Percentiles rank a stretch among this genome's conserved stretches.
Evolutionary conservation across 2,888 invertebrate species (phyloP).

Genomic region (Oscheius myriophilus): DNA sequence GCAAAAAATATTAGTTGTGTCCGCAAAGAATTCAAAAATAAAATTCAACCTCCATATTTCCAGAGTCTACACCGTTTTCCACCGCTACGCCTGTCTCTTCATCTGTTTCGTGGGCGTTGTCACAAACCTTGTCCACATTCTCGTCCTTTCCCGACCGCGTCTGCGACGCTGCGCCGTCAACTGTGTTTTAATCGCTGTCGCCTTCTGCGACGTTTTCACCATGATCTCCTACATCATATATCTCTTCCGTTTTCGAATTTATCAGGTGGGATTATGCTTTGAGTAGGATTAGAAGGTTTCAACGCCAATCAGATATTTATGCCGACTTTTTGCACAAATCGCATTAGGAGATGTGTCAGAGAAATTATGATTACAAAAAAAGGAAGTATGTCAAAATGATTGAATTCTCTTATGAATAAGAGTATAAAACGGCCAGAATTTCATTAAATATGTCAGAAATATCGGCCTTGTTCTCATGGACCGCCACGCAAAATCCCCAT

Average conservation of each 20-base stretch:
- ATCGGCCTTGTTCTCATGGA: too few species aligned
- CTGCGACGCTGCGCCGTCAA: slow-evolving; percentile 58
- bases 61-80: slow-evolving; percentile 59
- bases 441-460: too few species aligned
- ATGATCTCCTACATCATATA: slow-evolving; percentile 59
- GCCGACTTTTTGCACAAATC: not conserved
- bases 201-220: slow-evolving; percentile 60
- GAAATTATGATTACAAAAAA: too few species aligned
- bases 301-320: not conserved
- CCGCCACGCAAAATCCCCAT: too few species aligned
- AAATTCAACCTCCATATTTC: slow-evolving; percentile 20
- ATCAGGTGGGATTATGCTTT: slow-evolving; percentile 43
- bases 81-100: slow-evolving; percentile 56
- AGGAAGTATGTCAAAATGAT: too few species aligned
- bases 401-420: too few species aligned
- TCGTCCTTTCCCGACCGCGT: slow-evolving; percentile 50
- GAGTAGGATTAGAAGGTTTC: not conserved
- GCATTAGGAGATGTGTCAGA: too few species aligned
- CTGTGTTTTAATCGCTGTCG: slow-evolving; percentile 58
- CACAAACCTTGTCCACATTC: slow-evolving; percentile 57
- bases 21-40: not conserved
- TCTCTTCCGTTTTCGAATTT: slow-evolving; percentile 53
- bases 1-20: too few species aligned
- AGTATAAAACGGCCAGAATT: too few species aligned
- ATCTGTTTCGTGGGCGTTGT: slow-evolving; percentile 60